Evolutionary conservation across 92 coral and sea anemone genomes (phyloP).

Genomic region (Pocillopora meandrina): DNA sequence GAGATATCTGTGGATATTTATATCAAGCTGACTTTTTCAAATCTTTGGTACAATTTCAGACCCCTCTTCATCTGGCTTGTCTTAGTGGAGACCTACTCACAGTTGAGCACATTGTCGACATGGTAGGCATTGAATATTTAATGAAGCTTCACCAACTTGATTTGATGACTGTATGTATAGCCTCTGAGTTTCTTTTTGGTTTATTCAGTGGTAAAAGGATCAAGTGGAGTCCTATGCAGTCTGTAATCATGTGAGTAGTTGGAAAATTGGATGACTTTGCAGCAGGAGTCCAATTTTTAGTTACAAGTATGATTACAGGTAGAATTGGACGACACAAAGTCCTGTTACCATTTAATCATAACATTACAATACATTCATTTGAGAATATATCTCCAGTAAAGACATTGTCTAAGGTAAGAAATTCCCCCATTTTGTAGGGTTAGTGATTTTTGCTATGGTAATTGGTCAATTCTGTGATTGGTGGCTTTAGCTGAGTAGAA

Average conservation of each 20-base stretch:
- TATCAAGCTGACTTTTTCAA: not conserved
- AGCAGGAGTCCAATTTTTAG: too few relatives aligned
- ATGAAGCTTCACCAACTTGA: conserved; percentile 15
- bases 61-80: conserved; percentile 95
- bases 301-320: too few relatives aligned
- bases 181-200: not conserved
- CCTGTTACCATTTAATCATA: too few relatives aligned
- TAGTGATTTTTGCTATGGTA: not conserved
- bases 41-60: conserved; percentile 39
- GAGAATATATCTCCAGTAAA: too few relatives aligned
- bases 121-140: conserved; percentile 76
- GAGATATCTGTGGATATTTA: not conserved
- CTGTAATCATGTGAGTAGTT: too few relatives aligned
- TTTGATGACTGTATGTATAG: conserved; percentile 28
- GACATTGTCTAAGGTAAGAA: too few relatives aligned
- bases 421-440: not conserved
- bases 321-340: too few relatives aligned
- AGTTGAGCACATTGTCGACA: conserved; percentile 90
- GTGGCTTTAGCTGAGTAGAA: too few relatives aligned
- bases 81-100: conserved; percentile 89
- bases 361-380: not conserved
- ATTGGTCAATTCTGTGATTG: too few relatives aligned
- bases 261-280: too few relatives aligned
- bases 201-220: not conserved
- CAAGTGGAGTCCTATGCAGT: not conserved